Conservation (phyloP, 1,140 invertebrate genomes). For the Drusus annulatus region DNA sequence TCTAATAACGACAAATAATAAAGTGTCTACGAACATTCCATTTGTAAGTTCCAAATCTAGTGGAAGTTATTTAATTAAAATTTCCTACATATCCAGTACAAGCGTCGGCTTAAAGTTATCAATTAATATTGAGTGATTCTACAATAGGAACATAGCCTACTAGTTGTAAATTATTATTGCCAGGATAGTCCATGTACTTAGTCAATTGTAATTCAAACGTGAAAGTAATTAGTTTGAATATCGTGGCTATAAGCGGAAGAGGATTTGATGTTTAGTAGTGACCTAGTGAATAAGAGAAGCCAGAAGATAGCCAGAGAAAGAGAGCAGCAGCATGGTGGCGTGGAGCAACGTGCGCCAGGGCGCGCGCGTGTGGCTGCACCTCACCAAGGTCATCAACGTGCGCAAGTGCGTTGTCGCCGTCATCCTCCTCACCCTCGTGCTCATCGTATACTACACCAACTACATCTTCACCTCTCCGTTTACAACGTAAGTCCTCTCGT, state of each 20-base stretch:
- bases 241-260: neutral
- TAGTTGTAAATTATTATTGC: neutral
- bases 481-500: conserved; percentile 73
- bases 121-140: conserved; percentile 40
- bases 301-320: neutral
- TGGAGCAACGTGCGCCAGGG: conserved; percentile 63
- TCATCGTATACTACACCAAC: conserved; percentile 83
- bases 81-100: conserved; percentile 22
- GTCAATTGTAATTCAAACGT: conserved; percentile 21
- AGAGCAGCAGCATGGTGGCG: conserved; percentile 54
- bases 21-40: conserved; percentile 14
- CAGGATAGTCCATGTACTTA: conserved; percentile 14
- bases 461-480: conserved; percentile 81
- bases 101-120: conserved; percentile 29
- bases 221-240: conserved; percentile 15
- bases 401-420: conserved; percentile 80
- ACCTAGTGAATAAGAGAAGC: conserved; percentile 14
- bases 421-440: conserved; percentile 77
- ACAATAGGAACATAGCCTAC: conserved; percentile 3
- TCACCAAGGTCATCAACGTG: conserved; percentile 79
- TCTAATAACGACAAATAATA: neutral
- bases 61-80: neutral
- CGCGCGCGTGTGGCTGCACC: conserved; percentile 72
- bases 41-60: neutral
- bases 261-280: conserved; percentile 24